phyloP scores from a whole-genome alignment of 2,113 vertebrate genomes.

The Microcebus tavaratra region DNA sequence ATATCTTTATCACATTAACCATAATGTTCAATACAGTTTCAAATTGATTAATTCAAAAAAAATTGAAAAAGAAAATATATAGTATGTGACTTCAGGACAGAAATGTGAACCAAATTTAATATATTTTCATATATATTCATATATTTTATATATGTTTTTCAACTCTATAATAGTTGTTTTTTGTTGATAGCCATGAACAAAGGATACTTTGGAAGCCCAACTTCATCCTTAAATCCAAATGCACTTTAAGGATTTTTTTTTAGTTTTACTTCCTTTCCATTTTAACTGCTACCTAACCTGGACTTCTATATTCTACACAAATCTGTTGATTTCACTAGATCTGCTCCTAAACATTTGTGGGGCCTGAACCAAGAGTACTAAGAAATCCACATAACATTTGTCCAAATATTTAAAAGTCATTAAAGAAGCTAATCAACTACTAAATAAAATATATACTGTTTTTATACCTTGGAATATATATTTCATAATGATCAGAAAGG shows the following conservation, averaged over 20 bases:
- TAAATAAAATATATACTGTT: not conserved
- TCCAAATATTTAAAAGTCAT: not conserved
- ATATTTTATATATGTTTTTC: not conserved
- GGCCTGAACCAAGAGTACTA: not conserved
- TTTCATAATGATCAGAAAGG: not conserved
- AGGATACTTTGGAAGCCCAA: not conserved
- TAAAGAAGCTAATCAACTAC: not conserved
- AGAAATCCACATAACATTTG: not conserved
- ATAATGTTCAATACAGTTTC: not conserved
- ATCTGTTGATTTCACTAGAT: not conserved
- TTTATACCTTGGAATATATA: not conserved
- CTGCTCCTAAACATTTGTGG: not conserved
- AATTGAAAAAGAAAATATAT: not conserved
- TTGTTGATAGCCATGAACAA: not conserved
- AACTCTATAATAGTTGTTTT: not conserved
- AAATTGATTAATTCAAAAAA: slow-evolving; percentile 14
- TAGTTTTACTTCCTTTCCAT: not conserved
- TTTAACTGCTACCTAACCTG: not conserved
- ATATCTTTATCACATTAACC: not conserved
- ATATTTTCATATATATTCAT: not conserved
- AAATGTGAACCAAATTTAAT: not conserved
- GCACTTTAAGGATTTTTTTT: not conserved
- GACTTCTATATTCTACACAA: not conserved
- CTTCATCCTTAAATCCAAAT: slow-evolving; percentile 44
- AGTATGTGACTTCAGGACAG: not conserved